phyloP scores from a whole-genome alignment of 2,888 invertebrate species.

The Eretmocerus hayati region DNA sequence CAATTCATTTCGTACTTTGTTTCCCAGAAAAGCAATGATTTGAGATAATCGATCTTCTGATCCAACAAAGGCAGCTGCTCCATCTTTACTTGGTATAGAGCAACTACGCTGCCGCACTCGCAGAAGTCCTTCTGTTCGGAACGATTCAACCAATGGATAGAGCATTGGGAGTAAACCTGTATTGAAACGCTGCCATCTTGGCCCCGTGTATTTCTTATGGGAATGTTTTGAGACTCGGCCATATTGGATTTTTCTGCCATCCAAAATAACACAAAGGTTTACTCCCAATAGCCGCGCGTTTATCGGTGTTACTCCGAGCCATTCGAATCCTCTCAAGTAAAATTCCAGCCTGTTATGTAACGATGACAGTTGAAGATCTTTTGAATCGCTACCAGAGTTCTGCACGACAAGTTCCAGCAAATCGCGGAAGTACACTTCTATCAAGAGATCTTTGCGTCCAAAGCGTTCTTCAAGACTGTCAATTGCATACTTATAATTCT shows the following conservation, averaged over 20 bases:
- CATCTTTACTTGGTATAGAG: neutral
- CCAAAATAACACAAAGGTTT: too few relatives aligned
- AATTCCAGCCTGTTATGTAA: constrained; percentile 30
- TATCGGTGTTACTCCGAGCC: constrained; percentile 25
- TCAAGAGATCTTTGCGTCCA: constrained; percentile 29
- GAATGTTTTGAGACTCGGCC: too few relatives aligned
- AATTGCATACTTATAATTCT: too few relatives aligned
- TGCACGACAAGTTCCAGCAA: constrained; percentile 30
- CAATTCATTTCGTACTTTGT: constrained; percentile 22
- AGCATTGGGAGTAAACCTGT: too few relatives aligned
- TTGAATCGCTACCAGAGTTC: constrained; percentile 15
- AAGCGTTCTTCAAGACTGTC: too few relatives aligned
- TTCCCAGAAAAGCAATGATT: neutral
- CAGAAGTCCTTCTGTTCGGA: neutral
- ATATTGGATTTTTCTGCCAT: too few relatives aligned
- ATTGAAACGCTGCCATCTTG: too few relatives aligned
- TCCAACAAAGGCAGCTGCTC: neutral
- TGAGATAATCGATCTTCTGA: neutral
- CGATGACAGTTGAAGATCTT: constrained; percentile 14
- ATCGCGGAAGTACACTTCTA: constrained; percentile 31
- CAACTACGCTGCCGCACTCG: neutral
- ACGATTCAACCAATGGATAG: constrained; percentile 14
- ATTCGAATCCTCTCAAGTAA: constrained; percentile 28
- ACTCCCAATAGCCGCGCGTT: constrained; percentile 27
- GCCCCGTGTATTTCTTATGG: too few relatives aligned